A percentile compares a stretch with the other conserved stretches of the same genome.
Evolutionary conservation across 2,888 invertebrate genomes (phyloP).

Genomic region (Callinectes sapidus): DNA sequence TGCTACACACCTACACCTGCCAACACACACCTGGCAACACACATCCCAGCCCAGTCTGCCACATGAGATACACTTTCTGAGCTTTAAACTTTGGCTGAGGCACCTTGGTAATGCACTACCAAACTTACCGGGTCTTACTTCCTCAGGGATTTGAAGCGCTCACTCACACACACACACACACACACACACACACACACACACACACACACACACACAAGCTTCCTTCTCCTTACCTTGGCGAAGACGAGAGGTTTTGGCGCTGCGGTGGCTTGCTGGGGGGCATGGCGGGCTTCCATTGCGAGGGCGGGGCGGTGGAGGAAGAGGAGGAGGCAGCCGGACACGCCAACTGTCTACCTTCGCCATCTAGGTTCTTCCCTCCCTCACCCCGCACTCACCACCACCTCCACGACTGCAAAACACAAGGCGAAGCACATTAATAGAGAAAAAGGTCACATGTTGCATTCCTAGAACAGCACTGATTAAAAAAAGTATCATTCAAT

Average conservation of each 20-base stretch:
- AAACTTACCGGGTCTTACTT: no score
- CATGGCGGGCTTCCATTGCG: slow-evolving; percentile 59
- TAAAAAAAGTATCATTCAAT: not conserved
- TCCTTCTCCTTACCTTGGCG: slow-evolving; percentile 55
- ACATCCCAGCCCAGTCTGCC: no score
- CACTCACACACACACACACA: not conserved
- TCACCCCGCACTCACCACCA: slow-evolving; percentile 63
- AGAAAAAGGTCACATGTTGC: not conserved
- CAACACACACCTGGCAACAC: no score
- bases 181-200: slow-evolving; percentile 23
- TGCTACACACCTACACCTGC: no score
- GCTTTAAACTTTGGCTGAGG: no score
- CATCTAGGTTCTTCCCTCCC: slow-evolving; percentile 62
- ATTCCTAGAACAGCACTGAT: not conserved
- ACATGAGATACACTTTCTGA: no score
- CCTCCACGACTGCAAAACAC: slow-evolving; percentile 57
- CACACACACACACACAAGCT: not conserved
- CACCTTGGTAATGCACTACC: no score
- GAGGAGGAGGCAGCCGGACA: slow-evolving; percentile 51
- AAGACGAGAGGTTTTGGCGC: slow-evolving; percentile 65
- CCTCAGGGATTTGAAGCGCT: no score
- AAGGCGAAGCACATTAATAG: not conserved
- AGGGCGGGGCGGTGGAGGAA: slow-evolving; percentile 59
- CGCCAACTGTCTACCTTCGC: slow-evolving; percentile 52
- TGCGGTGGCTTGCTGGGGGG: slow-evolving; percentile 44